A percentile compares a stretch with the other conserved stretches of the same genome.
These are phyloP conservation scores for Andrena praecox DNA, from an alignment of 2,888 invertebrate species.

Conservation along the genomic window DNA sequence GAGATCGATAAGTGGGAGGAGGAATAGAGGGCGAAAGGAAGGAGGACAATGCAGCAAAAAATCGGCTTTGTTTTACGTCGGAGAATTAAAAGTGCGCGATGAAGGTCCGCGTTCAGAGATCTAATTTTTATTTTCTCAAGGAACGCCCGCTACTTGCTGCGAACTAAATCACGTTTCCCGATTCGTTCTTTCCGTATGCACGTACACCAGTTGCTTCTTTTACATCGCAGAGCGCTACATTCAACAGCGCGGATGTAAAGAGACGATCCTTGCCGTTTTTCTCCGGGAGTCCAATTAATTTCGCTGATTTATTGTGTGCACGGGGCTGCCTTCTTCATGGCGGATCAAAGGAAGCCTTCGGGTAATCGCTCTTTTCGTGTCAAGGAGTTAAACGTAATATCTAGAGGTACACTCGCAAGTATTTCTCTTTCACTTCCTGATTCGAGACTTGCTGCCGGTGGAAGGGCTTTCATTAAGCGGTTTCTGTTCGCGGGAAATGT, in stretches of 20 bases:
- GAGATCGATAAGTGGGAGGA: slow-evolving; percentile 48
- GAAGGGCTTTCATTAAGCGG: slow-evolving; percentile 7
- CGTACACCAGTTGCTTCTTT: slow-evolving; percentile 1
- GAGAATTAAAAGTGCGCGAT: slow-evolving; percentile 40
- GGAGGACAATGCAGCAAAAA: slow-evolving; percentile 6
- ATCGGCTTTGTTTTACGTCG: slow-evolving; percentile 33
- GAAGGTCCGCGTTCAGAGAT: slow-evolving; percentile 3
- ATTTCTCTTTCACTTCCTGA: neutral
- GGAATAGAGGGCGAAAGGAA: slow-evolving; percentile 1
- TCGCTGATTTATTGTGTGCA: slow-evolving; percentile 5
- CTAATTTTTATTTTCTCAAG: slow-evolving; percentile 3
- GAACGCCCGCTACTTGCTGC: neutral
- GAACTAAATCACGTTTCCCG: neutral
- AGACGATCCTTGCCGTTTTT: slow-evolving; percentile 4
- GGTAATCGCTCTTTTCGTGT: slow-evolving; percentile 1
- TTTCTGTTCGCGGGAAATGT: neutral
- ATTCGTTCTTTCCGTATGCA: neutral
- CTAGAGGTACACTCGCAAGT: slow-evolving; percentile 3
- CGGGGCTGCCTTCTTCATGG: neutral
- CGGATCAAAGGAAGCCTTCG: slow-evolving; percentile 9
- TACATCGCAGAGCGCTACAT: too few relatives aligned
- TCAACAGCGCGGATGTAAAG: neutral
- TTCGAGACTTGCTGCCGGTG: neutral
- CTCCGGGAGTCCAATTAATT: slow-evolving; percentile 22
- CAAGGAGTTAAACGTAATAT: slow-evolving; percentile 33